Percentiles rank a stretch among this genome's conserved stretches.
Conservation (phyloP, 2,113 vertebrate species). For the Hippocampus abdominalis region DNA sequence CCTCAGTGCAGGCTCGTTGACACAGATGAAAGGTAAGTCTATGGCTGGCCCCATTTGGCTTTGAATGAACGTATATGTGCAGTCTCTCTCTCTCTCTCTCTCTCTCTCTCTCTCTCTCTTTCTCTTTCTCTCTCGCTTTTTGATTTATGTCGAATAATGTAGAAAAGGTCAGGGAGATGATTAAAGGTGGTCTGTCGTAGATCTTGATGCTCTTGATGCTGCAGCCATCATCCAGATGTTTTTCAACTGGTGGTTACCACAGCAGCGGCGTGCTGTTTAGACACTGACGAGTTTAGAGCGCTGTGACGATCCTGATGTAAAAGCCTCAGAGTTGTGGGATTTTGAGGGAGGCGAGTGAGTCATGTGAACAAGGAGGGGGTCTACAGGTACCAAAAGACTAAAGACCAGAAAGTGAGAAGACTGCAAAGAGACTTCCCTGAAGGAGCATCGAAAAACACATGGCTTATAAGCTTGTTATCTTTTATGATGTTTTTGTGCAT, state of each 20-base stretch:
- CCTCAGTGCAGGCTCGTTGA: slow-evolving; percentile 38
- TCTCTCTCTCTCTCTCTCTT: no score
- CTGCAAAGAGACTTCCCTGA: not conserved
- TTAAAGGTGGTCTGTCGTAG: slow-evolving; percentile 18
- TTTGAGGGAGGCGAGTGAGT: slow-evolving; percentile 35
- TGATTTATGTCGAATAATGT: slow-evolving; percentile 13
- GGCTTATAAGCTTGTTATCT: not conserved
- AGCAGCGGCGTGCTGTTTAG: slow-evolving; percentile 28
- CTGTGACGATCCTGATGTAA: slow-evolving; percentile 22
- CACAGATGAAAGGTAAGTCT: slow-evolving; percentile 76
- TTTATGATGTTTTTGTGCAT: not conserved
- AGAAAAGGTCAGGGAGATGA: slow-evolving; percentile 21
- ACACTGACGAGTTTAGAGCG: slow-evolving; percentile 42
- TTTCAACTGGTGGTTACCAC: slow-evolving; percentile 63
- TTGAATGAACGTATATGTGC: not conserved
- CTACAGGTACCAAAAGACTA: slow-evolving; percentile 45
- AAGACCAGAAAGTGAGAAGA: slow-evolving; percentile 28
- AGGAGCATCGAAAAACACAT: not conserved
- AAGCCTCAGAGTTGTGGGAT: slow-evolving; percentile 38
- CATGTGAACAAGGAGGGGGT: slow-evolving; percentile 27
- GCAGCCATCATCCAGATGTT: not conserved
- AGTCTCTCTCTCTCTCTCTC: no score
- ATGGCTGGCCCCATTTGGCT: slow-evolving; percentile 11
- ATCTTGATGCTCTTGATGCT: slow-evolving; percentile 6
- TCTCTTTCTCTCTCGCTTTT: not conserved